Percentiles rank a stretch among this genome's conserved stretches.
phyloP scores from a whole-genome alignment of 1,140 invertebrate species.

The Drosophila lacertosa region DNA sequence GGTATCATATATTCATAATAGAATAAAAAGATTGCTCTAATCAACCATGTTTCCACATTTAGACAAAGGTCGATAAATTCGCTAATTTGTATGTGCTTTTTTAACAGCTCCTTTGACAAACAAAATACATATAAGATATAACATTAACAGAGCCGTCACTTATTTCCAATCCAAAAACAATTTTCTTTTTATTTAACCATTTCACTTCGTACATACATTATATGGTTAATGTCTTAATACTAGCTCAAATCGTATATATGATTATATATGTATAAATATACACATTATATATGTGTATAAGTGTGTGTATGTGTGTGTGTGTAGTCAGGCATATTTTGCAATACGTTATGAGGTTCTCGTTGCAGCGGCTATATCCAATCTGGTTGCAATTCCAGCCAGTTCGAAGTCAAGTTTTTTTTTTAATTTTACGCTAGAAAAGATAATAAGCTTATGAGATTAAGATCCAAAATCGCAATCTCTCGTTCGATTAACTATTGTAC shows the following conservation, averaged over 20 bases:
- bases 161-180: constrained; percentile 64
- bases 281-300: constrained; percentile 35
- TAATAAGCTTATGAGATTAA: not conserved
- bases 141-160: not conserved
- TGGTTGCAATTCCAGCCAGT: constrained; percentile 2
- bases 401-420: constrained; percentile 5
- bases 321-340: constrained; percentile 40
- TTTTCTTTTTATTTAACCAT: constrained; percentile 64
- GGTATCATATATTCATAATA: too few relatives aligned
- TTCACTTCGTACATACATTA: constrained; percentile 40
- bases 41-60: too few relatives aligned
- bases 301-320: constrained; percentile 31
- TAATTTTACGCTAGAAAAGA: constrained; percentile 12
- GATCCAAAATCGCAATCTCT: not conserved
- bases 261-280: constrained; percentile 42
- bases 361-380: constrained; percentile 15
- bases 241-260: constrained; percentile 61
- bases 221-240: constrained; percentile 45
- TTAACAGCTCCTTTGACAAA: too few relatives aligned
- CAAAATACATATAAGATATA: constrained; percentile 4
- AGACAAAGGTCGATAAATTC: too few relatives aligned
- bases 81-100: too few relatives aligned
- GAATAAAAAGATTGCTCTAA: too few relatives aligned
- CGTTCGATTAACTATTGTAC: constrained; percentile 60
- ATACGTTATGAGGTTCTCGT: constrained; percentile 9